A percentile compares a stretch with the other conserved stretches of the same genome.
Conservation (phyloP, 2,113 vertebrate genomes). For the Malurus cyaneus region DNA sequence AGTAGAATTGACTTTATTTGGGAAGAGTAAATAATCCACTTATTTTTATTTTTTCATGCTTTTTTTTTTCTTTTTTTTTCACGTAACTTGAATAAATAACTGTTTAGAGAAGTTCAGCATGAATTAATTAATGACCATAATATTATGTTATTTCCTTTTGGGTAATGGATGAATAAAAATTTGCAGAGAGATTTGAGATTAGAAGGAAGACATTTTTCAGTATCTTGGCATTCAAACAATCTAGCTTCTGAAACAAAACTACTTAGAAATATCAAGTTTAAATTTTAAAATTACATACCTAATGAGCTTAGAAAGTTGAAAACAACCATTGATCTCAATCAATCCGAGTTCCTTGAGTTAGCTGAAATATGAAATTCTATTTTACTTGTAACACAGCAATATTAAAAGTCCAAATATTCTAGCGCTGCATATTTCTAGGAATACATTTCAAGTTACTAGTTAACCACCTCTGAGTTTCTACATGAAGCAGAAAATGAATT, state of each 20-base stretch:
- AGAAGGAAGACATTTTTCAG: constrained; percentile 31
- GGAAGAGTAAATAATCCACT: neutral
- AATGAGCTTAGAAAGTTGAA: constrained; percentile 47
- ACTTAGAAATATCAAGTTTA: constrained; percentile 23
- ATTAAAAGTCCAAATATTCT: constrained; percentile 33
- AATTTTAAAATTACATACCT: neutral
- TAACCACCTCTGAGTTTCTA: constrained; percentile 64
- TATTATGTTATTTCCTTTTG: constrained; percentile 6
- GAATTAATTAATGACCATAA: neutral
- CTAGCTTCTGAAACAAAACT: constrained; percentile 25
- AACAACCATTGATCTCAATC: constrained; percentile 4
- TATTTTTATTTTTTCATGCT: neutral
- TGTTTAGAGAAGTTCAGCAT: neutral
- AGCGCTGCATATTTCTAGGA: constrained; percentile 39
- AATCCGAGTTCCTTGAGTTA: neutral
- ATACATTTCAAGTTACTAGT: constrained; percentile 70
- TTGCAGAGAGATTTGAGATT: neutral
- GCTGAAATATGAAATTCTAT: constrained; percentile 28
- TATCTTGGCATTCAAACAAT: constrained; percentile 6
- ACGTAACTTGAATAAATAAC: constrained; percentile 13
- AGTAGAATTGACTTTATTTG: constrained; percentile 48
- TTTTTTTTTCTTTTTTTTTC: neutral
- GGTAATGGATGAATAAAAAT: neutral
- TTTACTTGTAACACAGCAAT: constrained; percentile 35
- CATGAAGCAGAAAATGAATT: constrained; percentile 50